Percentiles rank a stretch among this genome's conserved stretches.
Conservation (phyloP, 2,797 vertebrate genomes). For the Threskiornis aethiopicus region DNA sequence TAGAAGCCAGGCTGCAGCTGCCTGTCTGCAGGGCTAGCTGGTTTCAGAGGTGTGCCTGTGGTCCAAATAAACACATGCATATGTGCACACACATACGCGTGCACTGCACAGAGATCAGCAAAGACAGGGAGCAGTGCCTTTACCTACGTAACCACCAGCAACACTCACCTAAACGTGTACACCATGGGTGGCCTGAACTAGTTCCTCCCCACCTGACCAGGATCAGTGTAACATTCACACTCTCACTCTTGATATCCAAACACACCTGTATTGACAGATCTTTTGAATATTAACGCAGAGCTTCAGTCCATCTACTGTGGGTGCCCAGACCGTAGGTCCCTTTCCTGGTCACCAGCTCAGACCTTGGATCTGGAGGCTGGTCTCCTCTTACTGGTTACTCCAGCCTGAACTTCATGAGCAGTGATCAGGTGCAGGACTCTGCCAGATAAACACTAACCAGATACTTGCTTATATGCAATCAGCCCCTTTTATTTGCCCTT, state of each 20-base stretch:
- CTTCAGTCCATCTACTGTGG: neutral
- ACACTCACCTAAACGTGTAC: no score
- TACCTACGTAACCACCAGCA: neutral
- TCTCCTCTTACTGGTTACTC: neutral
- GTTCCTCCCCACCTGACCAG: neutral
- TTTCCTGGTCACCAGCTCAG: neutral
- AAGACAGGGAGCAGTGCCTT: neutral
- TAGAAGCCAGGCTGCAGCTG: neutral
- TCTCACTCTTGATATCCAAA: neutral
- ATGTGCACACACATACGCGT: fast-evolving
- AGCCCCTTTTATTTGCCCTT: neutral
- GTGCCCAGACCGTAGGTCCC: neutral
- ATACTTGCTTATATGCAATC: neutral
- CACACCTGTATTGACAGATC: neutral
- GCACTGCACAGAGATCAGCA: neutral
- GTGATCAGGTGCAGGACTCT: neutral
- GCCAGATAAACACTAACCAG: neutral
- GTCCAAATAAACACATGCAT: neutral
- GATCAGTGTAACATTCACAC: no score
- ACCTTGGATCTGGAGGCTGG: neutral
- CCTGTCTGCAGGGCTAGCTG: no score
- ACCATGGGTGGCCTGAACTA: neutral
- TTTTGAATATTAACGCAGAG: neutral
- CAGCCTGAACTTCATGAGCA: neutral
- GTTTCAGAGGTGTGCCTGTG: fast-evolving